Conservation (phyloP, 2,113 vertebrate species). For the Vulpes lagopus region DNA sequence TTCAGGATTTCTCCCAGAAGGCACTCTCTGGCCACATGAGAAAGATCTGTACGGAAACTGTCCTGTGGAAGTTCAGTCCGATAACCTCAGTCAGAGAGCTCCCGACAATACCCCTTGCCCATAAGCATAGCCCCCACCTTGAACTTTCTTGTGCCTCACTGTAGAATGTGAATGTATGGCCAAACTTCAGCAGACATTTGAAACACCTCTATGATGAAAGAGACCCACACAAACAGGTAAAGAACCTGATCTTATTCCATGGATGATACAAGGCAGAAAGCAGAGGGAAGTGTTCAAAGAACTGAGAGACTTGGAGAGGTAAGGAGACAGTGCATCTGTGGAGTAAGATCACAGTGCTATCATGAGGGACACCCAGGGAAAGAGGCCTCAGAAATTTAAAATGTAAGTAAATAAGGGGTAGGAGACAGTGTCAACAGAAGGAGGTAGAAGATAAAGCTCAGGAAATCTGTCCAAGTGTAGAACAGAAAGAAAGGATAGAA, state of each 20-base stretch:
- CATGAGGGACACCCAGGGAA: neutral
- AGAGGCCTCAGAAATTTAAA: neutral
- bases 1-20: neutral
- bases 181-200: neutral
- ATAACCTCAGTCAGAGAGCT: neutral
- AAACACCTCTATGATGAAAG: neutral
- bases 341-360: neutral
- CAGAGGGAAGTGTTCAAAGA: neutral
- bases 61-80: neutral
- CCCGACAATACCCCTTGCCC: accelerated
- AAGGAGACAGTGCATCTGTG: neutral
- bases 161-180: accelerated
- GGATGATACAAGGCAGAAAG: neutral
- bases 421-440: no score
- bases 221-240: neutral
- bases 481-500: neutral
- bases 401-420: no score
- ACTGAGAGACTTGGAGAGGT: neutral
- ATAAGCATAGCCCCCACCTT: accelerated
- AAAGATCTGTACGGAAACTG: neutral
- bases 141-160: neutral
- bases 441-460: neutral
- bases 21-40: no score
- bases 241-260: neutral
- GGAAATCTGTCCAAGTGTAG: no score